Base-by-base conservation (phyloP, 2,888 invertebrate genomes). In the Trichacis sp. region DNA sequence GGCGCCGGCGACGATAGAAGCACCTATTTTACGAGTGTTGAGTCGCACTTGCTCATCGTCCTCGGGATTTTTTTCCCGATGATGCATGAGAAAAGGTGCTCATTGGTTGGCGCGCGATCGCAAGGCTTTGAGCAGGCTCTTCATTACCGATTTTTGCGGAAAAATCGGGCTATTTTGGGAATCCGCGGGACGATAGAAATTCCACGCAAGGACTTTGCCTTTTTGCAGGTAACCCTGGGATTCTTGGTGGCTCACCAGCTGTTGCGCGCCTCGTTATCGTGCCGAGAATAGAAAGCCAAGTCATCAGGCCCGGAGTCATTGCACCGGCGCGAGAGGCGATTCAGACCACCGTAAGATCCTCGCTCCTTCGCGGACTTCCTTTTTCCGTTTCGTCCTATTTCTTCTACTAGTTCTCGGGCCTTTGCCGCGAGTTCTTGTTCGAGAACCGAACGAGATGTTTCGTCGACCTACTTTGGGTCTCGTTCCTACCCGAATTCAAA, bases 281-380 rank as follows among this genome's bases (percentile, higher is more conserved):
- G 68, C 72, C 71, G 54, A 64, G 73, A 75, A 76, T 76, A 75
- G 72, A 73, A 24, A 72, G 20, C 58, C 50, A 14, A 43, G 49
- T 48, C 54, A 38, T 48, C 43, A 46, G 19, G 56, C 3, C 19
- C 15, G 19, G n/a, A 52, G 64, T 68, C 68, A 56, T 65, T 68
- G 56, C 59, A 64, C 62, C 40, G 51, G 55, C 43, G 43, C 45
- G 45, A 30, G 30, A 33, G 43, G 12, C 63, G 51, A 69, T 69
- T 70, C 55, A 46, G 43, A 49, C 42, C 61, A 60, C 53, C 55
- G 63, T 61, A 69, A 57, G 60, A 69, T 64, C 60, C 49, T 18
- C 33, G 38, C 50, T 19, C 51, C 45, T 54, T 19, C n/a, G n/a
- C n/a, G n/a, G 43, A 61, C 50, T 29, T 46, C 58, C 69, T 69